Evolutionary conservation across 2,797 vertebrate species (phyloP), one percentile per base, ranked within the genome.

Genomic region (Takifugu ocellatus): DNA sequence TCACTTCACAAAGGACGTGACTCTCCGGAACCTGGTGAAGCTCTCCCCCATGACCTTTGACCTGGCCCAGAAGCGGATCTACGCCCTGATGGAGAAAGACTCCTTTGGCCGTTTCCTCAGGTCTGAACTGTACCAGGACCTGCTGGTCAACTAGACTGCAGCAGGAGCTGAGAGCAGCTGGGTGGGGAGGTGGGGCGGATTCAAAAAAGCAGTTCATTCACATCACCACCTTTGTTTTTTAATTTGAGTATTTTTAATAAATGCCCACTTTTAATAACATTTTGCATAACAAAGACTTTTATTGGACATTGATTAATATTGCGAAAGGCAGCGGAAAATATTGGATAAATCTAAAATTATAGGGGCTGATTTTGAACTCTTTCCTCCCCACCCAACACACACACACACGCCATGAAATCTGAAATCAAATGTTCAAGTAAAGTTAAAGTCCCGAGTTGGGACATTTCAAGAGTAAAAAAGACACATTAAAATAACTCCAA

Each of bases 51-150:
- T 61, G 26, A 93, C 92, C 83, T 98, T 98, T 66, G 94, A 98
- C 33, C 72, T 94, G 89, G 96, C 96, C 58, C 95, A 99, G 89
- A 96, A 96, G 78, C 92, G 91, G 70, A 92, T 99, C 86, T 92
- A 87, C 39, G 92, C 92, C 71, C 90, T 99, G 85, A 99, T 99
- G 97, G 96, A 98, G 85, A 98, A 97, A 75, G 96, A 99, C 84
- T 97, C 96, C 17, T 93, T 99, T 9, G 92, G 92, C 6, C 94
- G 96, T 70, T 99, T 95, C 71, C 87, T 97, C 75, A 93, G 92
- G 50, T 97, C 95, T 1, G 92, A 93, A 56, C 89, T 93, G 66
- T 98, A 94, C 82, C 94, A 92, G 72, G 94, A 96, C 73, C 85
- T 98, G 62, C 82, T 96, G 73, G 91, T 94, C 93, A 91, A 92